Evolutionary conservation across 2,888 invertebrate species (phyloP).

Genomic region (Heliconius sara): DNA sequence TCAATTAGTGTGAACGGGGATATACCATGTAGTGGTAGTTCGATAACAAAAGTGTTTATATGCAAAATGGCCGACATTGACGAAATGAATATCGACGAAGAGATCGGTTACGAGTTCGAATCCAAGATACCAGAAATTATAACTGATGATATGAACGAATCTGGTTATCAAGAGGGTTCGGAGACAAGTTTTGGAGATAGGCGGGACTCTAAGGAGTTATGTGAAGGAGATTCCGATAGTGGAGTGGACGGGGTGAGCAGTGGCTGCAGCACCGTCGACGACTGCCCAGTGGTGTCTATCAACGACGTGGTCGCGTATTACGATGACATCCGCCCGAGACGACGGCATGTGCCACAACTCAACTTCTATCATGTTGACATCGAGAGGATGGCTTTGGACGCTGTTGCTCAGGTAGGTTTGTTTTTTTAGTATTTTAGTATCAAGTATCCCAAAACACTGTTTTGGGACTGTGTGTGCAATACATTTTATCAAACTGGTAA

Average conservation of each 20-base stretch:
- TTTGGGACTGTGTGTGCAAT: no score
- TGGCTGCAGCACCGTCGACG: slow-evolving; percentile 84
- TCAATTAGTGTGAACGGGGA: slow-evolving; percentile 63
- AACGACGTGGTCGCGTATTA: slow-evolving; percentile 81
- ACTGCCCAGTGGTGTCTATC: slow-evolving; percentile 82
- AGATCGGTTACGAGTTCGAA: slow-evolving; percentile 73
- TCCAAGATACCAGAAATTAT: slow-evolving; percentile 78
- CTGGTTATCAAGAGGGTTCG: slow-evolving; percentile 78
- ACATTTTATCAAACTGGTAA: no score
- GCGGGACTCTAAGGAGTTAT: slow-evolving; percentile 76
- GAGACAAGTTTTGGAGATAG: slow-evolving; percentile 77
- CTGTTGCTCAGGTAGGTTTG: slow-evolving; percentile 72
- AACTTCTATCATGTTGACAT: slow-evolving; percentile 78
- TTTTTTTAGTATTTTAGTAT: slow-evolving; percentile 30
- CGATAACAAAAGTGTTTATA: slow-evolving; percentile 52
- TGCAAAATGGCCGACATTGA: slow-evolving; percentile 70
- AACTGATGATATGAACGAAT: slow-evolving; percentile 79
- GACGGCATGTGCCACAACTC: slow-evolving; percentile 75
- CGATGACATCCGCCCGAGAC: slow-evolving; percentile 74
- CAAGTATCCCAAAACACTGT: not conserved
- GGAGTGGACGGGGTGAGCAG: slow-evolving; percentile 85
- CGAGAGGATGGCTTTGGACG: slow-evolving; percentile 74
- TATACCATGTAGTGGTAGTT: slow-evolving; percentile 76
- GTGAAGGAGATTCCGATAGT: slow-evolving; percentile 79
- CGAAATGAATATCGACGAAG: slow-evolving; percentile 70